Conservation (phyloP, 2,113 vertebrate genomes). For the Seriola aureovittata region DNA sequence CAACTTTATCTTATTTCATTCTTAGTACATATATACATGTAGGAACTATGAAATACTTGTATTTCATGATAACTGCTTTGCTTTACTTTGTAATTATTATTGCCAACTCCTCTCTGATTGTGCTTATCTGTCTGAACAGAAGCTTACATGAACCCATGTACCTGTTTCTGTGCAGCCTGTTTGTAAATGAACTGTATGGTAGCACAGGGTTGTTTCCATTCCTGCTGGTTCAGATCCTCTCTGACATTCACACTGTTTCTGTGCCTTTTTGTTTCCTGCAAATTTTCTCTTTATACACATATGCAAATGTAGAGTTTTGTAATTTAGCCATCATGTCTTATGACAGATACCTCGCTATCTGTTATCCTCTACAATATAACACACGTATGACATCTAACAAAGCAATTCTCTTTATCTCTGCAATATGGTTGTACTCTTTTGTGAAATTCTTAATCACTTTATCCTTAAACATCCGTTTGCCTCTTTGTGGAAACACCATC, state of each 20-base stretch:
- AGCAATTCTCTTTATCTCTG: accelerated
- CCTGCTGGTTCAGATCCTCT: neutral
- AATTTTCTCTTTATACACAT: slow-evolving; percentile 69
- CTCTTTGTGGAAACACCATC: slow-evolving; percentile 36
- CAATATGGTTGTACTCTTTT: slow-evolving; percentile 60
- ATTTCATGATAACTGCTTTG: neutral
- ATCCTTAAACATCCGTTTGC: slow-evolving; percentile 3
- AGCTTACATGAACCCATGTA: neutral
- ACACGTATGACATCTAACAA: neutral
- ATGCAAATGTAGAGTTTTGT: slow-evolving; percentile 53
- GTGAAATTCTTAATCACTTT: neutral
- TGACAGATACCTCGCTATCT: slow-evolving; percentile 29
- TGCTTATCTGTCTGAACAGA: neutral
- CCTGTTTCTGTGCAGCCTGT: slow-evolving; percentile 27
- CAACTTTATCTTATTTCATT: slow-evolving; percentile 15
- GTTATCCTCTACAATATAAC: slow-evolving; percentile 18
- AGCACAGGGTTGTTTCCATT: slow-evolving; percentile 13
- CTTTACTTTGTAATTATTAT: neutral
- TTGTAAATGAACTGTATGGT: slow-evolving; percentile 27
- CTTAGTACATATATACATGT: neutral
- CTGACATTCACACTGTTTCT: slow-evolving; percentile 1
- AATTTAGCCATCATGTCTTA: slow-evolving; percentile 55
- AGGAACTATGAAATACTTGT: neutral
- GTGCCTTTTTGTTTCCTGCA: slow-evolving; percentile 37
- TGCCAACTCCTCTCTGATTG: neutral